Evolutionary conservation across 2,797 vertebrate species (phyloP).

Genomic region (Parotocinclus haroldoi): DNA sequence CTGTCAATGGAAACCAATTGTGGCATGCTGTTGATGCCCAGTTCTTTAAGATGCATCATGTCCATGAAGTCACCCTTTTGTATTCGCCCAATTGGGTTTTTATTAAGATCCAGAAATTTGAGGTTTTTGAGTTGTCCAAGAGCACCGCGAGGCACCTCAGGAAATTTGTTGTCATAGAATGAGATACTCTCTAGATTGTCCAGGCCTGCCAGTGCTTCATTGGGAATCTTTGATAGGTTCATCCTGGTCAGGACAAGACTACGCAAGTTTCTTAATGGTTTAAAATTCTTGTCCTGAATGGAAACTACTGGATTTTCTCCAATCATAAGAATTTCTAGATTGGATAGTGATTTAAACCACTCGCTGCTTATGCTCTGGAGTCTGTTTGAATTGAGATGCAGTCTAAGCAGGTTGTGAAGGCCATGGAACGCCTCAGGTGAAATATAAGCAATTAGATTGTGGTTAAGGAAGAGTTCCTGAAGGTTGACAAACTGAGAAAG

Average conservation of each 20-base stretch:
- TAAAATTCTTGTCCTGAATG: slow-evolving; percentile 92
- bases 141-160: slow-evolving; percentile 84
- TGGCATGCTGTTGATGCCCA: slow-evolving; percentile 98
- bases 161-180: slow-evolving; percentile 94
- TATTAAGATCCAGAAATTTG: slow-evolving; percentile 97
- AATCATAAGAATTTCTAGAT: slow-evolving; percentile 95
- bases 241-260: slow-evolving; percentile 95
- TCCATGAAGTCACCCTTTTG: slow-evolving; percentile 92
- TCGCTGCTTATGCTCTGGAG: slow-evolving; percentile 83
- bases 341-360: slow-evolving; percentile 90
- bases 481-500: slow-evolving; percentile 83
- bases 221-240: slow-evolving; percentile 91
- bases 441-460: slow-evolving; percentile 90
- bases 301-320: slow-evolving; percentile 92
- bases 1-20: slow-evolving; percentile 94
- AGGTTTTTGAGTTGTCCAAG: slow-evolving; percentile 87
- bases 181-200: slow-evolving; percentile 96
- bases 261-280: slow-evolving; percentile 87
- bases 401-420: slow-evolving; percentile 84
- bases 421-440: slow-evolving; percentile 86
- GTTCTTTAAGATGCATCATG: slow-evolving; percentile 94
- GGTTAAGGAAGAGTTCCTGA: slow-evolving; percentile 97
- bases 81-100: slow-evolving; percentile 95
- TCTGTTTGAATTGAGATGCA: slow-evolving; percentile 96
- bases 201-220: slow-evolving; percentile 87